These are phyloP conservation scores for Centruroides vittatus DNA, from an alignment of 1,140 invertebrate species.

Conservation along the genomic window DNA sequence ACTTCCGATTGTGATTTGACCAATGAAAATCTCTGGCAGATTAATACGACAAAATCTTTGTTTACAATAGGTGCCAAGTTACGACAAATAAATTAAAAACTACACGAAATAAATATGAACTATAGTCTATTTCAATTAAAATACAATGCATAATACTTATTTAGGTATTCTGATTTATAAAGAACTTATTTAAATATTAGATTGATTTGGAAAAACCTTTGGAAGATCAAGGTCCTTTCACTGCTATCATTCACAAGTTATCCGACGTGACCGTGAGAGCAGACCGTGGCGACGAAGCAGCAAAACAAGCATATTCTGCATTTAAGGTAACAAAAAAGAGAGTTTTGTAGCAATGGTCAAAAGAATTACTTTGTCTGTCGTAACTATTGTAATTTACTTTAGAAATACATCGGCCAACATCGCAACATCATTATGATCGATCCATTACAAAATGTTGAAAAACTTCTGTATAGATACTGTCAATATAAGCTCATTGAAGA, in stretches of 20 bases:
- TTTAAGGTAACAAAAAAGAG: slow-evolving; percentile 35
- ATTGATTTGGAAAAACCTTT: slow-evolving; percentile 52
- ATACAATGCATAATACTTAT: too few relatives aligned
- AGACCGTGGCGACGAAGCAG: slow-evolving; percentile 47
- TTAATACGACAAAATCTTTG: too few relatives aligned
- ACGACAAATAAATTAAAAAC: too few relatives aligned
- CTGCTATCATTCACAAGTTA: slow-evolving; percentile 69
- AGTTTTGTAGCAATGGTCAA: too few relatives aligned
- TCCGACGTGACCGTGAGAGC: slow-evolving; percentile 64
- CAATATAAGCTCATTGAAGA: slow-evolving; percentile 48
- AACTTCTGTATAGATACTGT: slow-evolving; percentile 54
- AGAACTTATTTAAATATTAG: slow-evolving; percentile 29
- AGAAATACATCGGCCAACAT: slow-evolving; percentile 35
- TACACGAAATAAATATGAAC: too few relatives aligned
- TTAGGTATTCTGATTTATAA: too few relatives aligned
- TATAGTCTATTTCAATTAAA: too few relatives aligned
- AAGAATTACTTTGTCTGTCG: not conserved
- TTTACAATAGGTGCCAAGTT: too few relatives aligned
- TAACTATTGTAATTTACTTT: not conserved
- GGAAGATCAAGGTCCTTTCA: slow-evolving; percentile 62
- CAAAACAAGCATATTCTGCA: slow-evolving; percentile 20
- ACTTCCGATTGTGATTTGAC: too few relatives aligned
- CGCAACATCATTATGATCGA: slow-evolving; percentile 62
- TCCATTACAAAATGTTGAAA: slow-evolving; percentile 57
- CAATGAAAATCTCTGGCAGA: too few relatives aligned